phyloP scores from a whole-genome alignment of 2,888 invertebrate genomes.

The Phyllotreta striolata region DNA sequence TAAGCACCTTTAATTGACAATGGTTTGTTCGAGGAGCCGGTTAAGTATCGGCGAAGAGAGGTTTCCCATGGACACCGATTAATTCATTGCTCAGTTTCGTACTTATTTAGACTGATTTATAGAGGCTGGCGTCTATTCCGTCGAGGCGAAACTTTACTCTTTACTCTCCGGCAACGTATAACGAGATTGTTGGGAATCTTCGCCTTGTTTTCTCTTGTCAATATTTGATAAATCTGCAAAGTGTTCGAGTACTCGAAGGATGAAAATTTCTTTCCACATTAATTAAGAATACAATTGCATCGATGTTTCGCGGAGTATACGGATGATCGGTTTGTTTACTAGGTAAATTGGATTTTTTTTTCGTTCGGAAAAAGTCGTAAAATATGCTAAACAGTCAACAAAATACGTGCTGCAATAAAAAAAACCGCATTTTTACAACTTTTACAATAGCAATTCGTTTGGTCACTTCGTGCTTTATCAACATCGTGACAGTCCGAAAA shows the following conservation, averaged over 20 bases:
- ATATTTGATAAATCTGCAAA: slow-evolving; percentile 20
- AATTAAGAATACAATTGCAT: too few relatives aligned
- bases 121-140: slow-evolving; percentile 21
- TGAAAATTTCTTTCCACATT: too few relatives aligned
- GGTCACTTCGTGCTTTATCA: slow-evolving; percentile 22
- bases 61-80: slow-evolving; percentile 29
- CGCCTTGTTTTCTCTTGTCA: slow-evolving; percentile 21
- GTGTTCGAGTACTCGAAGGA: too few relatives aligned
- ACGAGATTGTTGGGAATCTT: slow-evolving; percentile 24
- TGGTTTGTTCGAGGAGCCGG: slow-evolving; percentile 6
- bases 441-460: slow-evolving; percentile 17
- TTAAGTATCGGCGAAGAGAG: slow-evolving; percentile 8
- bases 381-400: slow-evolving; percentile 5
- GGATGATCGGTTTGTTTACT: not conserved
- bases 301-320: too few relatives aligned
- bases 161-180: slow-evolving; percentile 15
- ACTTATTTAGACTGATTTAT: slow-evolving; percentile 30
- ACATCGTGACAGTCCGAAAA: slow-evolving; percentile 21
- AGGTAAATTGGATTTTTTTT: not conserved
- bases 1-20: slow-evolving; percentile 15
- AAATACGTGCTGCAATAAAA: slow-evolving; percentile 12
- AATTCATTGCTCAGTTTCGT: slow-evolving; percentile 28
- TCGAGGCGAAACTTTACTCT: slow-evolving; percentile 23
- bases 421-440: slow-evolving; percentile 17
- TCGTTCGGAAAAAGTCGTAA: slow-evolving; percentile 2